phyloP scores from a whole-genome alignment of 2,888 invertebrate species.

The Acrobasis repandana region DNA sequence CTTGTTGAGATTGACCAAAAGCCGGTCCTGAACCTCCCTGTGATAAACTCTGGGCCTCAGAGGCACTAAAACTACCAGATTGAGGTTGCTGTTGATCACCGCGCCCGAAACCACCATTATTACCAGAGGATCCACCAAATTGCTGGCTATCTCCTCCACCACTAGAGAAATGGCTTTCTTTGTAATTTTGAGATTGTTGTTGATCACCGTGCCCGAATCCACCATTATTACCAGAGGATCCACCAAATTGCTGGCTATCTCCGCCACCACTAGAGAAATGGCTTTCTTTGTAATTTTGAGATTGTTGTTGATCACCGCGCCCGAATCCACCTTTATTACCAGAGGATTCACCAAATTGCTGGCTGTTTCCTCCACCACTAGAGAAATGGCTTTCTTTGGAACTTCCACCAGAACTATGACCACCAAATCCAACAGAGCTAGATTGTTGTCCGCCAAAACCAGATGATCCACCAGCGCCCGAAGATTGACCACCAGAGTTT shows the following conservation, averaged over 20 bases:
- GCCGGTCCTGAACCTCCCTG: slow-evolving; percentile 11
- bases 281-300: slow-evolving; percentile 39
- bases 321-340: slow-evolving; percentile 13
- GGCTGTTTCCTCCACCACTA: slow-evolving; percentile 30
- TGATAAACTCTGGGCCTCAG: slow-evolving; percentile 20
- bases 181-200: slow-evolving; percentile 30
- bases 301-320: slow-evolving; percentile 13
- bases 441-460: slow-evolving; percentile 1
- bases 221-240: slow-evolving; percentile 13
- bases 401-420: slow-evolving; percentile 25
- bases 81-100: slow-evolving; percentile 17
- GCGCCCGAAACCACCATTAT: slow-evolving; percentile 10
- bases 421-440: slow-evolving; percentile 20
- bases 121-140: slow-evolving; percentile 13
- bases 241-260: slow-evolving; percentile 1
- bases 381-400: slow-evolving; percentile 42
- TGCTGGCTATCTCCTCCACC: slow-evolving; percentile 28
- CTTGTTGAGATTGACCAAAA: neutral
- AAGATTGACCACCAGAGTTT: slow-evolving; percentile 22
- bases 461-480: slow-evolving; percentile 1
- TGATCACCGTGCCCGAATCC: slow-evolving; percentile 4
- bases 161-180: slow-evolving; percentile 44
- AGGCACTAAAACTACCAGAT: slow-evolving; percentile 20
- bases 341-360: slow-evolving; percentile 10
- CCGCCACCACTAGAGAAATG: slow-evolving; percentile 38